phyloP scores from a whole-genome alignment of 2,888 invertebrate species.

The Oxyteleia sp. region DNA sequence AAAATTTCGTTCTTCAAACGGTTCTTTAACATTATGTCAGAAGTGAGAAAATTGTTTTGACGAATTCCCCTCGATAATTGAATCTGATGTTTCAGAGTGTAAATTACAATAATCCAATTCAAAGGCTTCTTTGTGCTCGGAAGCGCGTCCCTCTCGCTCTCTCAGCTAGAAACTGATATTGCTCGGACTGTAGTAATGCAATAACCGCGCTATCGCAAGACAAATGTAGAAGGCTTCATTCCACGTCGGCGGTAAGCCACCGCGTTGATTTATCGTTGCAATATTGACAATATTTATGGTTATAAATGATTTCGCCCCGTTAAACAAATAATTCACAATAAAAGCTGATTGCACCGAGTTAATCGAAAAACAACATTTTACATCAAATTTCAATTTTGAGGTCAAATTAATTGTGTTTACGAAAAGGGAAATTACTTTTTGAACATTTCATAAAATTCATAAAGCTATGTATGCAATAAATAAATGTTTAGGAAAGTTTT shows the following conservation, averaged over 20 bases:
- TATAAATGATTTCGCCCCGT: conserved; percentile 40
- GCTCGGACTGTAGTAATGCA: conserved; percentile 65
- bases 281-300: conserved; percentile 71
- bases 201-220: conserved; percentile 66
- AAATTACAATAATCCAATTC: conserved; percentile 59
- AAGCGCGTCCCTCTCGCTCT: conserved; percentile 24
- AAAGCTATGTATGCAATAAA: too few relatives aligned
- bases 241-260: conserved; percentile 65
- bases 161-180: conserved; percentile 57
- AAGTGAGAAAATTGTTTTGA: neutral
- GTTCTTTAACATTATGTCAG: neutral
- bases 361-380: neutral
- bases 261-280: conserved; percentile 56
- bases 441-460: too few relatives aligned
- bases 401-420: neutral
- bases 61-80: conserved; percentile 21
- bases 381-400: neutral
- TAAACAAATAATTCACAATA: conserved; percentile 38
- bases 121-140: conserved; percentile 42
- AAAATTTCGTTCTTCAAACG: too few relatives aligned
- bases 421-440: too few relatives aligned
- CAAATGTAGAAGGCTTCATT: conserved; percentile 71
- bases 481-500: too few relatives aligned
- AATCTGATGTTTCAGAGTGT: conserved; percentile 28
- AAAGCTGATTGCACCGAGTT: neutral